Conservation (phyloP, 2,113 vertebrate genomes). For the Burhinus oedicnemus region DNA sequence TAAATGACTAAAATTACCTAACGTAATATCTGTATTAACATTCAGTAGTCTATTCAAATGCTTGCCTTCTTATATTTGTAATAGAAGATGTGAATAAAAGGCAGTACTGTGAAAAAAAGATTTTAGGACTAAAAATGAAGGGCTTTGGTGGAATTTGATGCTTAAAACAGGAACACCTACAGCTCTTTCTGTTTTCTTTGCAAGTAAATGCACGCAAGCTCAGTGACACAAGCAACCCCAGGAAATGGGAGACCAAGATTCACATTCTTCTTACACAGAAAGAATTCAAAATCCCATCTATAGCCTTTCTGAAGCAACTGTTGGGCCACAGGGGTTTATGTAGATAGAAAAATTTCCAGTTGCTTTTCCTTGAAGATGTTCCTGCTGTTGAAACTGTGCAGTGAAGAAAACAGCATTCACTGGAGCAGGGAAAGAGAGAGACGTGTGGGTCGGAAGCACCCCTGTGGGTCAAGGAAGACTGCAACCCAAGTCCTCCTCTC, state of each 20-base stretch:
- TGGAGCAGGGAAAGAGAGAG: neutral
- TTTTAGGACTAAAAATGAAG: neutral
- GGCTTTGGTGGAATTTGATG: neutral
- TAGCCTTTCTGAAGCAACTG: neutral
- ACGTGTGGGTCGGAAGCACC: neutral
- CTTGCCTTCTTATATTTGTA: neutral
- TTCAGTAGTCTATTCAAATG: neutral
- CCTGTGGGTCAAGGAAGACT: neutral
- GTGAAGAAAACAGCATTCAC: neutral
- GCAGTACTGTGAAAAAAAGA: neutral
- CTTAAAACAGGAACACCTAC: neutral
- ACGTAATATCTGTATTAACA: neutral
- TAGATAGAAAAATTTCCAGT: neutral
- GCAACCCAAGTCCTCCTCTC: neutral
- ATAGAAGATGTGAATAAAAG: neutral
- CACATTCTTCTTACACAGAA: neutral
- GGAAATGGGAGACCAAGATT: neutral
- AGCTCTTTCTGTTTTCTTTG: neutral
- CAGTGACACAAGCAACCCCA: neutral
- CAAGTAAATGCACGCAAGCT: neutral
- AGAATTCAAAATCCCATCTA: neutral
- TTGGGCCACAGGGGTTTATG: neutral
- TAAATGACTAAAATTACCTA: neutral
- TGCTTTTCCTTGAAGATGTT: neutral
- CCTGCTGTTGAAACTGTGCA: neutral